Base-by-base conservation (phyloP, 2,888 invertebrate genomes). In the Zonitis immaculata region DNA sequence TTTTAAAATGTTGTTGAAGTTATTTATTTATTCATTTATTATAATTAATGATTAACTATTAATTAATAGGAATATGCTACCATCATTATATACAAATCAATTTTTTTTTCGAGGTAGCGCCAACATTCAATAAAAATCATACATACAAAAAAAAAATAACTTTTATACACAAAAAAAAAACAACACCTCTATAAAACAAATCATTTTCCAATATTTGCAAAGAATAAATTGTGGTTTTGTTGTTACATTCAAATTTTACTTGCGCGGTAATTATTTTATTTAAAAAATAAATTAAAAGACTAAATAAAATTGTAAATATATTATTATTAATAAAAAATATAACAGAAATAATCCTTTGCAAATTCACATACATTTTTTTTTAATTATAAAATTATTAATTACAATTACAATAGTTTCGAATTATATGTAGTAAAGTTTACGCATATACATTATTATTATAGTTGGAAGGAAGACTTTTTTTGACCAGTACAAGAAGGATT, bases 31-130 rank as follows among this genome's bases (percentile, higher is more conserved):
- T n/a, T n/a, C n/a, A n/a, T n/a, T 67, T 66, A 8, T 35, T 35
- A 16, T 35, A 18, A 18, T 35, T 35, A n/a, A n/a, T n/a, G n/a
- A n/a, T n/a, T n/a, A n/a, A 35, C 35, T 35, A 35, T 35, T 35
- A n/a, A 72, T 69, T 74, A 74, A 73, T 75, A 75, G 76, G 76
- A 76, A 74, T 73, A 72, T 71, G 75, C 75, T 75, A 76, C 75
- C 74, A 72, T 72, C 72, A 68, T 66, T 71, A 71, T 74, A 65
- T 71, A 69, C 70, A 72, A 69, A 68, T 64, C 50, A 65, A 67
- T 61, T 65, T 62, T 67, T n/a, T n/a, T n/a, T n/a, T n/a, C n/a
- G 71, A 72, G 73, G 74, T 74, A 75, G 75, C 74, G 64, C 64
- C 65, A 69, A 68, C 66, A 68, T 65, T 66, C 64, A 70, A 63